A percentile compares a stretch with the other conserved stretches of the same genome.
Conservation (phyloP, 1,140 invertebrate species). For the Contarinia nasturtii region DNA sequence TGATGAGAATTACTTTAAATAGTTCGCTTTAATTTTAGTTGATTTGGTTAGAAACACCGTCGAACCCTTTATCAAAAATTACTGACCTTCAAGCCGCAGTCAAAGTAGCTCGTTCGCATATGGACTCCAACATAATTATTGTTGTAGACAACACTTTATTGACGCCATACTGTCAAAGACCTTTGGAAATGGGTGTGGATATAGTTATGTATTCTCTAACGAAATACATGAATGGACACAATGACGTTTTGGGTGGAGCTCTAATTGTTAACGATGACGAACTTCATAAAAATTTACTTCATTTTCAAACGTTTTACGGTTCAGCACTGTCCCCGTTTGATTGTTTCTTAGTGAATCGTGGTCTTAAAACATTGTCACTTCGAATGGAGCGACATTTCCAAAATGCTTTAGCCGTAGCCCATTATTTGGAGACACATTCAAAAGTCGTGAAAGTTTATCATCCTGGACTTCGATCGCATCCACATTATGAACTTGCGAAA, state of each 20-base stretch:
- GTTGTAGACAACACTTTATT: constrained; percentile 75
- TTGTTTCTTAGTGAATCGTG: constrained; percentile 53
- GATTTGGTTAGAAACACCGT: constrained; percentile 70
- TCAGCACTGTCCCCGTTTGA: constrained; percentile 65
- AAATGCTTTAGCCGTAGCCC: constrained; percentile 48
- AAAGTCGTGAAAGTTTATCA: constrained; percentile 58
- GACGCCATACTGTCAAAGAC: constrained; percentile 61
- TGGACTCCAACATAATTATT: constrained; percentile 29
- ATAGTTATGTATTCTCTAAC: constrained; percentile 60
- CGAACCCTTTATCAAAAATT: constrained; percentile 63
- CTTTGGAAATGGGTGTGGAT: constrained; percentile 65
- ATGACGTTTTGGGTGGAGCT: constrained; percentile 30
- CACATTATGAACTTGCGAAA: constrained; percentile 52
- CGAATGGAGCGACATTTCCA: constrained; percentile 58
- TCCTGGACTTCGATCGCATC: constrained; percentile 61
- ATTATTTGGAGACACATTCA: constrained; percentile 48
- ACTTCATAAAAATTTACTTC: background rate
- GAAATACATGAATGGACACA: constrained; percentile 79
- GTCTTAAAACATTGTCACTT: constrained; percentile 56
- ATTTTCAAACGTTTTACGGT: constrained; percentile 32
- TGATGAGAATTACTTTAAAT: constrained; percentile 19
- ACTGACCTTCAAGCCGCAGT: constrained; percentile 47
- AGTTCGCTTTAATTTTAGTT: constrained; percentile 25
- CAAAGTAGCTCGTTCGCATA: constrained; percentile 28
- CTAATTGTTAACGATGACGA: background rate